Base-by-base conservation (phyloP, 2,888 invertebrate genomes). In the Hofmannophila pseudospretella region DNA sequence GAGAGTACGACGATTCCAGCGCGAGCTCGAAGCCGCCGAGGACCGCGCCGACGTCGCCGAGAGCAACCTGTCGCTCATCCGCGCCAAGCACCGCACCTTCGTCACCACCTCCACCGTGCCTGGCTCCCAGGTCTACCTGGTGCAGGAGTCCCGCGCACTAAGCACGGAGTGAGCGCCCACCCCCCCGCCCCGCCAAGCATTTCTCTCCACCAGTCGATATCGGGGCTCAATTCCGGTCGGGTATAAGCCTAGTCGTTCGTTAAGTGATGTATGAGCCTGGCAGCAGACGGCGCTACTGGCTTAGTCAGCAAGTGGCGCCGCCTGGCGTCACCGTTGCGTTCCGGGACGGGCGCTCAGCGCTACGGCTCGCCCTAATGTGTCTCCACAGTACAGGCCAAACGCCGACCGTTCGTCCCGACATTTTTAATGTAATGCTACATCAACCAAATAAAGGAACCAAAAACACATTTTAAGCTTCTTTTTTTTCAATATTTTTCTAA, bases 21-120 rank as follows among this genome's bases (percentile, higher is more conserved):
- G 98, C 67, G 98, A 98, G 88, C 88, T 98, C 76, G 98, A 98
- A 81, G 97, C 98, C 36, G 98, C 98, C 54, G 98, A 98, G 82
- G 97, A 97, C 84, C 95, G 98, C 61, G 97, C 97, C 63, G 97
- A 98, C 67, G 91, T 91, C 60, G 97, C 97, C 60, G 97, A 98
- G 88, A 95, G 94, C 90, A 97, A 95, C 86, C 90, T 98, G 78
- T 93, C 94, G 62, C 90, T 98, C 82, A 97, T 98, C 89, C 94
- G 98, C 69, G 96, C 98, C 89, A 98, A 98, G 90, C 98, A 98
- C 90, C 96, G 98, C 89, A 96, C 96, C 81, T 97, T 97, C 88
- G 96, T 97, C 72, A 96, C 96, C 89, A 96, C 96, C 80, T 95
- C 94, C 81, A 92, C 94, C 61, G 94, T 96, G 66, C 96, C 96